Evolutionary conservation across 2,797 vertebrate species (phyloP), one percentile per base, ranked within the genome.

Genomic region (Percopsis omiscomaycus): DNA sequence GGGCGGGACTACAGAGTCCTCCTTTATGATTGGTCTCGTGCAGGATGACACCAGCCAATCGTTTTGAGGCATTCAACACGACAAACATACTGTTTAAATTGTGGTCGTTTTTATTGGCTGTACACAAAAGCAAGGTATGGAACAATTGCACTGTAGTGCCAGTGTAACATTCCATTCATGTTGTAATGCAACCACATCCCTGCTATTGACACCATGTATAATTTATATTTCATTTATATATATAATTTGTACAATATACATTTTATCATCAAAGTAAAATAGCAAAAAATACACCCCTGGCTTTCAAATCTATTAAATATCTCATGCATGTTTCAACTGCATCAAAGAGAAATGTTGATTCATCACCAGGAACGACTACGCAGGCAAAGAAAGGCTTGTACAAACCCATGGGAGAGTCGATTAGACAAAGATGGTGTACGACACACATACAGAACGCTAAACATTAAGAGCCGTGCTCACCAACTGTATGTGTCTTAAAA

Each of bases 101-200:
- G 84, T 88, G 86, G 81, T 82, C 70, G 67, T 32, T 91, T 84
- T 92, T 93, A 92, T 93, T 91, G 86, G 81, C 87, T 92, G 88
- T 93, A 88, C 91, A 93, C 91, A 91, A 90, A 92, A 88, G 85
- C 88, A 91, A 89, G 87, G 92, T 83, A 91, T 90, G 88, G 77
- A 90, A 88, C 81, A 69, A 89, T 79, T 89, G 88, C 86, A 88
- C 77, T 86, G 86, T 75, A 90, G 87, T 88, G 89, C 49, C 83
- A 91, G 86, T 87, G 80, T 88, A 84, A 91, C 89, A 85, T 89
- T 90, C 82, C 74, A 81, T 46, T 70, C 79, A 64, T 79, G 79
- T 81, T 85, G 84, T 88, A 89, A 85, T 73, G 91, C 83, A 75
- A 87, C 83, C 84, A 88, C 86, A 79, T 82, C 85, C 82, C 86